Evolutionary conservation across 2,888 invertebrate genomes (phyloP).

Genomic region (Bombylius discolor): DNA sequence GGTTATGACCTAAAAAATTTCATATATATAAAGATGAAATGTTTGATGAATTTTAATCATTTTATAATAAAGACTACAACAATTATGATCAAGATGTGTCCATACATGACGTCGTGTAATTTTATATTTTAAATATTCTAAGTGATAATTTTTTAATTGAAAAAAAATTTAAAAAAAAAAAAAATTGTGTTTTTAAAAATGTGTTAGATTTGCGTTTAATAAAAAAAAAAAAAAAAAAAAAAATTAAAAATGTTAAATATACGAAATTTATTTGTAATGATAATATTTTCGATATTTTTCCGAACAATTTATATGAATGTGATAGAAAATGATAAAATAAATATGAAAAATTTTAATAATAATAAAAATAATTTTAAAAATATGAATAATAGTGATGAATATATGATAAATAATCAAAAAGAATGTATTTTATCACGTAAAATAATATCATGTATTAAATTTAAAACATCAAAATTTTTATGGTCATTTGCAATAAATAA

Average conservation of each 20-base stretch:
- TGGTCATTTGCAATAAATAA: slow-evolving; percentile 31
- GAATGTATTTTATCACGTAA: slow-evolving; percentile 27
- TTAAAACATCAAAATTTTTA: slow-evolving; percentile 27
- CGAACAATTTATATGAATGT: neutral
- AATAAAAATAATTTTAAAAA: neutral
- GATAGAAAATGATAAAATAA: neutral
- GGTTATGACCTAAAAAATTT: no score
- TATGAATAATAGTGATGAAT: slow-evolving; percentile 20
- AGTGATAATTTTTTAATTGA: no score
- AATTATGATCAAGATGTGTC: no score
- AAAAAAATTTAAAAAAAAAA: no score
- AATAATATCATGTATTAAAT: slow-evolving; percentile 31
- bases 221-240: no score
- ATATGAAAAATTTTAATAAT: neutral
- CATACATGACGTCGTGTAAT: no score
- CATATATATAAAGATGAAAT: no score
- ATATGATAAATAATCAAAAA: slow-evolving; percentile 26
- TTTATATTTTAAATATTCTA: no score
- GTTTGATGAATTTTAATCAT: no score
- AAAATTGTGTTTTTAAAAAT: no score
- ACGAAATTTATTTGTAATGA: neutral
- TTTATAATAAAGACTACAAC: no score
- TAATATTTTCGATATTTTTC: neutral
- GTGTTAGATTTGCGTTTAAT: no score
- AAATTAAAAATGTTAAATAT: neutral